Evolutionary conservation across 1,140 invertebrate species (phyloP).

Genomic region (Drosophila littoralis): DNA sequence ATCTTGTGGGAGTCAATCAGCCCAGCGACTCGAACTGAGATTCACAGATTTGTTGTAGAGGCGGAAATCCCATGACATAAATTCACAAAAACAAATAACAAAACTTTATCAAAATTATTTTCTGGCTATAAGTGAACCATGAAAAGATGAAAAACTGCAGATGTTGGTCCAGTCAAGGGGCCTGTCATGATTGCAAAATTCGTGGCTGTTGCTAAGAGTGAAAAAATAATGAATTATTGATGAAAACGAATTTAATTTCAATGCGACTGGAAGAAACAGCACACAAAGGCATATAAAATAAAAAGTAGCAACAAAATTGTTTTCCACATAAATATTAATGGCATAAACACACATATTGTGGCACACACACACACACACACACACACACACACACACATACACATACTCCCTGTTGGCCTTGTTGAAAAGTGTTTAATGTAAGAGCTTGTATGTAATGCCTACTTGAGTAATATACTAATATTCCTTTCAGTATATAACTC

Average conservation of each 20-base stretch:
- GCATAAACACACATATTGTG: background rate
- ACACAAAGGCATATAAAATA: background rate
- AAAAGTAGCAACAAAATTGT: background rate
- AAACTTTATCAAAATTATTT: background rate
- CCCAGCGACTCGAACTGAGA: constrained; percentile 22
- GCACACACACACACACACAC: background rate
- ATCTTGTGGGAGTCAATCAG: constrained; percentile 73
- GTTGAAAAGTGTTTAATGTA: constrained; percentile 36
- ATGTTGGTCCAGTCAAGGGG: constrained; percentile 14
- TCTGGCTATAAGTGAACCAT: background rate
- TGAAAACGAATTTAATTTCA: background rate
- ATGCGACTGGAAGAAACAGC: constrained; percentile 21
- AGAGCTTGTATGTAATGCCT: constrained; percentile 10
- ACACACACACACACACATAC: background rate
- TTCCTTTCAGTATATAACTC: background rate
- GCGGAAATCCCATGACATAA: constrained; percentile 66
- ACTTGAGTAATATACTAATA: background rate
- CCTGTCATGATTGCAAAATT: background rate
- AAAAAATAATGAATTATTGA: background rate
- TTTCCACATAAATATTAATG: constrained; percentile 22
- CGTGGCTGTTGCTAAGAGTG: constrained; percentile 3
- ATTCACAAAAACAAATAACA: background rate
- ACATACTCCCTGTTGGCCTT: constrained; percentile 17
- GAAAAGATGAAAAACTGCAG: constrained; percentile 20
- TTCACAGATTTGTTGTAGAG: constrained; percentile 10